Base-by-base conservation (phyloP, 2,797 vertebrate species). In the Macrochelys suwanniensis region DNA sequence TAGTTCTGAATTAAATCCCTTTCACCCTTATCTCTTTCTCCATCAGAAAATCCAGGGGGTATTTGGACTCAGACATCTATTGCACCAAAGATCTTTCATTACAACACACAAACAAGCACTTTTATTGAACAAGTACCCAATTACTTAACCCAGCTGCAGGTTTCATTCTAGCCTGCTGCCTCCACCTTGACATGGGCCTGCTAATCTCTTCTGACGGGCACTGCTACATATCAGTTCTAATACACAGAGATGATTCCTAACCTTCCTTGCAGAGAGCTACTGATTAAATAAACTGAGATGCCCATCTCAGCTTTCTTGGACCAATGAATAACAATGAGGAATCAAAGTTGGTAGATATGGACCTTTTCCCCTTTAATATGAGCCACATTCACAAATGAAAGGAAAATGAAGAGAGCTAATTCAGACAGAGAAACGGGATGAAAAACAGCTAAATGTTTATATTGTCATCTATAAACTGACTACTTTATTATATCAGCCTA, bases 111-210 rank as follows among this genome's bases (percentile, higher is more conserved):
- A 98, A 99, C 97, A 97, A 97, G 97, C 96, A 97, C 97, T 98
- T 98, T 98, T 99, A 99, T 99, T 98, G 98, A 99, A 99, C 98
- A 99, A 99, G 98, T 99, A 99, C 99, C 98, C 99, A 99, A 99
- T 99, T 99, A 99, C 98, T 99, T 99, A 99, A 99, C 98, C 98
- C 95, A 97, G 97, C 98, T 98, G 98, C 98, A 98, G 98, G 98
- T 99, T 99, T 98, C 97, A 98, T 98, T 98, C 97, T 98, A 97
- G 96, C 96, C 98, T 96, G 97, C 91, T 97, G 98, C 97, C 74
- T 98, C 98, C 97, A 98, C 98, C 98, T 98, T 98, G 97, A 99
- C 98, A 98, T 97, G 97, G 97, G 98, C 98, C 98, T 97, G 94
- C 98, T 99, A 99, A 99, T 99, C 99, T 99, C 98, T 98, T 98